Base-by-base conservation (phyloP, 1,140 invertebrate species). In the Sycophila sp. region DNA sequence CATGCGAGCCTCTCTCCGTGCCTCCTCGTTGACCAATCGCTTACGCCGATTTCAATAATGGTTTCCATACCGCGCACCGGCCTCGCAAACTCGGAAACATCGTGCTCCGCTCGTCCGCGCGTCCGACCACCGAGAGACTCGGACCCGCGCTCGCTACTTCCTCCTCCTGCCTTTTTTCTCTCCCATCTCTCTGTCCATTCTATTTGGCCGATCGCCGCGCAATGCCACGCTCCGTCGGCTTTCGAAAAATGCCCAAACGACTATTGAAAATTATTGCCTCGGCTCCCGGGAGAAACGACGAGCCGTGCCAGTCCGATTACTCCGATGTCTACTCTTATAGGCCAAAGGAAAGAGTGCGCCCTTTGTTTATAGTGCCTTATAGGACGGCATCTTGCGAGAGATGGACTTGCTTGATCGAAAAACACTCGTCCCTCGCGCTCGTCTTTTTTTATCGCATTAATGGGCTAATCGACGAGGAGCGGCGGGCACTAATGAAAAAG, bases 1-100 rank as follows among this genome's bases (percentile, higher is more conserved):
- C 83, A 85, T 85, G 83, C 82, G 81, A 85, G 82, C 78, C 82
- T 81, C 80, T 85, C 82, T 79, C 78, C 80, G 80, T 82, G 81
- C 78, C 77, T 79, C 73, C 73, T 77, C 75, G 73, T 78, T 80
- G 78, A 72, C 85, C 85, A 86, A 86, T 85, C 81, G 79, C 75
- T 75, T 65, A 73, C 73, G 77, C 73, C 77, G 77, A 81, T 81
- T 81, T 79, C 79, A 80, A 83, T 83, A 85, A 83, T 83, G 82
- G 80, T 84, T 83, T 81, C 81, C 80, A 81, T 62, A 76, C 42
- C 17, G 42, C 55, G 51, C 32, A 32, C 30, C 5, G 17, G 24
- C 17, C n/a, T 71, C 75, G 74, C 70, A 74, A 76, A 77, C 74
- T 77, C 73, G 75, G 72, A 78, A 78, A 77, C 71, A 71, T 73